Base-by-base conservation (phyloP, 2,797 vertebrate genomes). In the Acanthurus tractus region DNA sequence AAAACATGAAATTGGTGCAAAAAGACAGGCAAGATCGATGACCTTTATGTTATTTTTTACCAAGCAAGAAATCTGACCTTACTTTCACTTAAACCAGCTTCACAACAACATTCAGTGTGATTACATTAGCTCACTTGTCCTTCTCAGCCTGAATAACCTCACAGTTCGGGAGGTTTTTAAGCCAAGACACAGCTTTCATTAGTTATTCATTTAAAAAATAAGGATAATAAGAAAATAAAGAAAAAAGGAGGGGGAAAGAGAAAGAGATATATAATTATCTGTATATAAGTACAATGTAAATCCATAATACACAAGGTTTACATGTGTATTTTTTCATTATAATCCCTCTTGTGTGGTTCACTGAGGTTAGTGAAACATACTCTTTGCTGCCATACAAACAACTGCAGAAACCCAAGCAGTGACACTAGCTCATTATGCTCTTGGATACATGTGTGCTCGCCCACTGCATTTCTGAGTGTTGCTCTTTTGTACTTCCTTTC, bases 341-440 rank as follows among this genome's bases (percentile, higher is more conserved):
- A 34, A 62, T 61, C 52, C 71, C 70, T 53, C 81, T 76, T 80
- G 61, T 59, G 44, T 74, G 68, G 83, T 82, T 64, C 73, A 84
- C 54, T 77, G 59, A n/a, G 76, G 76, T 79, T 86, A 73, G 89
- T 86, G 74, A 83, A 68, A 76, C 54, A 62, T 76, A 81, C 72
- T 69, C 54, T 75, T 70, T 65, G 38, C 80, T 81, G 56, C 88
- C 79, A 81, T 53, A 74, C 75, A 72, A 70, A 67, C 79, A 80
- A 63, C 57, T 84, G 85, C 80, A 78, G 74, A 78, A 53, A 54
- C 74, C 80, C 64, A 84, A 90, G 95, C 90, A 94, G 92, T 89
- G 74, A 88, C 83, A 88, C 79, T 61, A 84, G 88, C 89, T 94
- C 89, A 94, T 94, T 92, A 91, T 92, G 84, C 88, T 91, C 72